Conservation (phyloP, 2,113 vertebrate genomes). For the Campylomormyrus numenius region DNA sequence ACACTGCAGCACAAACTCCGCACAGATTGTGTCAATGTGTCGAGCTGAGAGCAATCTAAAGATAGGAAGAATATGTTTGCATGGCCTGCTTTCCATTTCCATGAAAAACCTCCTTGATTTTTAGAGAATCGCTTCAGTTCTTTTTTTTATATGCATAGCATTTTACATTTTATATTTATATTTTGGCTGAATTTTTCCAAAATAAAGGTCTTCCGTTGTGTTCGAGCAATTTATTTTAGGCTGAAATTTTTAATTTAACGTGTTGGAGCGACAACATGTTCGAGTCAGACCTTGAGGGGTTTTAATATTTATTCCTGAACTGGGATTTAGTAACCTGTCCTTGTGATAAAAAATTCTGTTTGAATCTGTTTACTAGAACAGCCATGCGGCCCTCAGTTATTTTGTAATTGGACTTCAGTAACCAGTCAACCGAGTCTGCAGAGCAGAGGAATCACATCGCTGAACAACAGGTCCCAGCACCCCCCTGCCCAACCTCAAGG, state of each 20-base stretch:
- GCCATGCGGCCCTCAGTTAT: background rate
- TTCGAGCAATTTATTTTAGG: constrained; percentile 30
- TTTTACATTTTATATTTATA: constrained; percentile 35
- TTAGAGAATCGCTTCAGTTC: constrained; percentile 31
- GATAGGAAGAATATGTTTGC: constrained; percentile 22
- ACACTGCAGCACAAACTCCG: constrained; percentile 5
- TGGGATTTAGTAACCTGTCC: constrained; percentile 13
- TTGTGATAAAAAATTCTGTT: constrained; percentile 10
- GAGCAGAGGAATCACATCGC: background rate
- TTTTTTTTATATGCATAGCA: constrained; percentile 25
- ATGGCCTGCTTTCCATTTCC: constrained; percentile 25
- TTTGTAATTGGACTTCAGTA: constrained; percentile 10
- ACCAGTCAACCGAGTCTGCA: background rate
- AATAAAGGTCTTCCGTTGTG: constrained; percentile 32
- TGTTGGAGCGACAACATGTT: constrained; percentile 24
- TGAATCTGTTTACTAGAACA: constrained; percentile 29
- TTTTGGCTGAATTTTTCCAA: constrained; percentile 36
- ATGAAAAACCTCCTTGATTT: constrained; percentile 35
- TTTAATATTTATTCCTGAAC: constrained; percentile 31
- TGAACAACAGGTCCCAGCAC: background rate
- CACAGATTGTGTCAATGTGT: constrained; percentile 37
- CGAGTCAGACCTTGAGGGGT: constrained; percentile 26
- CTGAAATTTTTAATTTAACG: constrained; percentile 16
- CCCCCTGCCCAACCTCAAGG: background rate
- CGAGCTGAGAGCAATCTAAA: constrained; percentile 31